These are phyloP conservation scores for Mesocricetus auratus DNA, from an alignment of 2,113 vertebrate species.

Conservation along the genomic window DNA sequence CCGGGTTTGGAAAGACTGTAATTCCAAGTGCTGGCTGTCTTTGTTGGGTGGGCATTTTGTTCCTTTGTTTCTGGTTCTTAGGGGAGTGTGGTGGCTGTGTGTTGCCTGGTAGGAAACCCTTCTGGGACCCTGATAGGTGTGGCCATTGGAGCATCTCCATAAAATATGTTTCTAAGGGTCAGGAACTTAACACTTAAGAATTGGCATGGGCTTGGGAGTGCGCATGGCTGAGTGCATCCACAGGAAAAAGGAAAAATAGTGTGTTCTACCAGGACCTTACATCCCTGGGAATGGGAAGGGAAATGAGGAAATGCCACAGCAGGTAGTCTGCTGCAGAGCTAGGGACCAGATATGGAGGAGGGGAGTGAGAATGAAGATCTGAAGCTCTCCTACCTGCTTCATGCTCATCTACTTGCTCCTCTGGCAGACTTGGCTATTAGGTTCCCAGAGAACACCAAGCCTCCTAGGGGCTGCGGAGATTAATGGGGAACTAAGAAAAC, in stretches of 20 bases:
- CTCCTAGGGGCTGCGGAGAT: background rate
- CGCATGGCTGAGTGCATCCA: background rate
- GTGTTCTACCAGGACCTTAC: background rate
- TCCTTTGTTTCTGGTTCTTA: background rate
- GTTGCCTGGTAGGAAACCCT: background rate
- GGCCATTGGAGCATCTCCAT: background rate
- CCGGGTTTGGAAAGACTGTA: background rate
- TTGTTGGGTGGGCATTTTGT: background rate
- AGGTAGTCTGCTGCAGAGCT: background rate
- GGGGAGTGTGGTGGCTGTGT: background rate
- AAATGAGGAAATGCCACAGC: background rate
- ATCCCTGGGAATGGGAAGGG: background rate
- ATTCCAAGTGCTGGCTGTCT: background rate
- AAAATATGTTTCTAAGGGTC: background rate
- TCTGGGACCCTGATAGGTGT: background rate
- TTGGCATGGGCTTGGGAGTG: too few relatives aligned
- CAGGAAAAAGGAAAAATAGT: background rate
- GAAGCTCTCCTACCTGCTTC: background rate
- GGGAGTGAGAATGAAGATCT: background rate
- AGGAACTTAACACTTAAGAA: background rate
- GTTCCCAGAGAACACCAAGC: too few relatives aligned
- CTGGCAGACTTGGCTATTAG: background rate
- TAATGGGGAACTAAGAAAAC: background rate
- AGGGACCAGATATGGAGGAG: background rate
- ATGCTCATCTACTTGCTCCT: background rate